phyloP scores from a whole-genome alignment of 2,113 vertebrate species.

The Tachysurus vachellii region DNA sequence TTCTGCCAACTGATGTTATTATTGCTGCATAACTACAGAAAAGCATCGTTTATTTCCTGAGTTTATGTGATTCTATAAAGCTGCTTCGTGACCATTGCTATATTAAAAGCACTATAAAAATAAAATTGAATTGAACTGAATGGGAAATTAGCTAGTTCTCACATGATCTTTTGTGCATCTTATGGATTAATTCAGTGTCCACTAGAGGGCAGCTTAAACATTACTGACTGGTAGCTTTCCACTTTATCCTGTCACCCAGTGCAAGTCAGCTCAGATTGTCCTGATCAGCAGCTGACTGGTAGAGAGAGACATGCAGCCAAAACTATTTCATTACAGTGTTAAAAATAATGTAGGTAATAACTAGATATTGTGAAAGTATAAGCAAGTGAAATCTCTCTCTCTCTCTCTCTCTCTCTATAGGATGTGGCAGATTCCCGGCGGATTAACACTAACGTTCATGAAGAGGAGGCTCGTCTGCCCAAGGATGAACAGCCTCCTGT shows the following conservation, averaged over 20 bases:
- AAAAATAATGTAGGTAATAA: no score
- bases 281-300: no score
- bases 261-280: not conserved
- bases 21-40: not conserved
- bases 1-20: not conserved
- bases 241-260: not conserved
- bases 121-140: no score
- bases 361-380: not conserved
- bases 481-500: constrained; percentile 82
- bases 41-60: not conserved
- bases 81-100: no score
- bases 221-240: not conserved
- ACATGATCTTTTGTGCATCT: not conserved
- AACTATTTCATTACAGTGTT: not conserved
- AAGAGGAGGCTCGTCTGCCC: constrained; percentile 85
- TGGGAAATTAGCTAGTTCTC: no score
- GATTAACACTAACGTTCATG: constrained; percentile 91
- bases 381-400: not conserved
- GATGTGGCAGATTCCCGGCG: constrained; percentile 95
- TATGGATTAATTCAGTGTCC: not conserved
- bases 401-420: constrained; percentile 61
- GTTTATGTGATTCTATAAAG: no score
- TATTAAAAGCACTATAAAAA: no score
- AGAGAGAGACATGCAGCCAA: not conserved
- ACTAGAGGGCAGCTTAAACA: constrained; percentile 6